A percentile compares a stretch with the other conserved stretches of the same genome.
These are phyloP conservation scores for Geotrypetes seraphini DNA, from an alignment of 2,797 vertebrate genomes.

Conservation along the genomic window DNA sequence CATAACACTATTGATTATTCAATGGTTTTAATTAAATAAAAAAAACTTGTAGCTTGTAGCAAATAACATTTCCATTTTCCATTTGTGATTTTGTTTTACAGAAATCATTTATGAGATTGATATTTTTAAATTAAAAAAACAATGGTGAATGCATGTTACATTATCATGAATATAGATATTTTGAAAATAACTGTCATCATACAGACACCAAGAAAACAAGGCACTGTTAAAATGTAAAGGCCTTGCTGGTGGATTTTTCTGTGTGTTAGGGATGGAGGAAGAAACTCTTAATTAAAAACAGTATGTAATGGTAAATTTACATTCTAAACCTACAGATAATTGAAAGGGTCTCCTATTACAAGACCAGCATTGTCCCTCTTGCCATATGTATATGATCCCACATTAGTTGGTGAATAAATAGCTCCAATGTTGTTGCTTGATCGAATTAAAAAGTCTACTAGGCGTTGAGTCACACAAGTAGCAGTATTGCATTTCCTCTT, in stretches of 20 bases:
- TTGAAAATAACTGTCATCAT: neutral
- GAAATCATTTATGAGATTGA: conserved; percentile 8
- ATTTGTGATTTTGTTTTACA: conserved; percentile 14
- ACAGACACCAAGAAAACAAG: conserved; percentile 17
- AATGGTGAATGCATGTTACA: neutral
- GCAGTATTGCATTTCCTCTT: conserved; percentile 82
- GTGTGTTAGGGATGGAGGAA: neutral
- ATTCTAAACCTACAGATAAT: conserved; percentile 53
- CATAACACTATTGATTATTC: neutral
- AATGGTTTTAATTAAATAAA: conserved; percentile 22
- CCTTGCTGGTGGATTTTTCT: neutral
- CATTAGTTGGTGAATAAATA: conserved; percentile 66
- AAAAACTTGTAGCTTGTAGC: conserved; percentile 1
- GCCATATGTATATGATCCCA: conserved; percentile 76
- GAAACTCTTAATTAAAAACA: neutral
- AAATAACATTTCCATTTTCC: conserved; percentile 17
- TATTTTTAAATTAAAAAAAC: neutral
- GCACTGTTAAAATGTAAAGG: conserved; percentile 19
- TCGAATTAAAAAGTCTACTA: conserved; percentile 78
- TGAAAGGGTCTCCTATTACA: conserved; percentile 11
- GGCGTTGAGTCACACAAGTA: conserved; percentile 78
- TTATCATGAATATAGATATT: neutral
- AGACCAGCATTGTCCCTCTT: conserved; percentile 60
- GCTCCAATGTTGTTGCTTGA: conserved; percentile 70
- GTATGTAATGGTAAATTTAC: neutral